These are phyloP conservation scores for Heteromurus nitidus DNA, from an alignment of 2,888 invertebrate genomes.

Conservation along the genomic window DNA sequence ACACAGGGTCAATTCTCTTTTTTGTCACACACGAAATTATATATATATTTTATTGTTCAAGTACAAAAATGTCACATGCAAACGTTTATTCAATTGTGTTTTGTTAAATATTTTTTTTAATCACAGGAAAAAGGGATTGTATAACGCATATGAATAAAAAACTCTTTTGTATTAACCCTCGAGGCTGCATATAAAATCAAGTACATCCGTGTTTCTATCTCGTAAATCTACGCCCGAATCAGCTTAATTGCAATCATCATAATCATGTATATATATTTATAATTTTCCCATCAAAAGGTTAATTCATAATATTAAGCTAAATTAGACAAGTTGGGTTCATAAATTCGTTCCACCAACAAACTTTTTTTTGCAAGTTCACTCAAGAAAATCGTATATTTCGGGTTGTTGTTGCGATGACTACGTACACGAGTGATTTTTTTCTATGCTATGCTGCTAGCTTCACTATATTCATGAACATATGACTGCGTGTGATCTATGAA, in stretches of 20 bases:
- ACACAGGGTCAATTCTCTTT: no score
- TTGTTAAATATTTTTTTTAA: no score
- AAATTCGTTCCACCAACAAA: not conserved
- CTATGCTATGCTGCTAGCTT: not conserved
- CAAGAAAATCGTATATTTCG: not conserved
- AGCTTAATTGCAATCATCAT: constrained; percentile 55
- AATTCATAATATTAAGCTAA: not conserved
- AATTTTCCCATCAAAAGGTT: constrained; percentile 52
- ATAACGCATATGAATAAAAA: no score
- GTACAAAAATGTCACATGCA: no score
- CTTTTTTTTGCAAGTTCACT: not conserved
- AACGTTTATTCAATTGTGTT: no score
- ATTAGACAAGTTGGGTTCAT: not conserved
- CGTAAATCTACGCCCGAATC: constrained; percentile 19
- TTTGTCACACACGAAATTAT: no score
- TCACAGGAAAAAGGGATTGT: no score
- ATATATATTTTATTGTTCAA: no score
- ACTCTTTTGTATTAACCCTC: no score
- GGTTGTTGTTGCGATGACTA: not conserved
- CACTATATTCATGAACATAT: constrained; percentile 37
- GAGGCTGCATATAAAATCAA: no score
- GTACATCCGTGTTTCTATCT: constrained; percentile 26
- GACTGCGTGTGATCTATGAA: constrained; percentile 49
- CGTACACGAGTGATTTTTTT: not conserved
- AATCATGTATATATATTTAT: constrained; percentile 24